Evolutionary conservation across 1,140 invertebrate species (phyloP), one percentile per base, ranked within the genome.

Genomic region (Asobara japonica): DNA sequence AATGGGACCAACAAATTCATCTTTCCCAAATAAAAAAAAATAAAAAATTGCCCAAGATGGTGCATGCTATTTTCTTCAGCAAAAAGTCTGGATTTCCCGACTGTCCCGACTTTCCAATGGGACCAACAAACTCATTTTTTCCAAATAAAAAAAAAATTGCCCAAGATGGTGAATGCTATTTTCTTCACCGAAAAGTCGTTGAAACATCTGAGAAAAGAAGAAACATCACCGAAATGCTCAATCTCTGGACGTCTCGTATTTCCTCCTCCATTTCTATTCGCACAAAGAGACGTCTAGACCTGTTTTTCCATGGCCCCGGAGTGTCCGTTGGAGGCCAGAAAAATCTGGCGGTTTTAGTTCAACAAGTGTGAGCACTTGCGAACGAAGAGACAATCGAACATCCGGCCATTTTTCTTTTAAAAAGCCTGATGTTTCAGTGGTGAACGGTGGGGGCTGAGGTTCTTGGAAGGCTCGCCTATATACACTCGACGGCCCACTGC

Each of bases 261-360:
- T 56, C 51, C 51, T 56, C 51, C 51, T 25, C 11, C 20, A 56
- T 3, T 25, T 56, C 22, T 45, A 45, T 56, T 56, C 51, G 51
- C 51, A 56, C 51, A 56, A 56, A 56, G 51, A 56, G 25, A 56
- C 51, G 51, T 56, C 51, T 56, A 56, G 51, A 56, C 51, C 3
- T 56, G 2, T 56, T 56, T 13, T 20, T 51, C 51, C 13, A 6
- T 22, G 3, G 22, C 2, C 13, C 20, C 25, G 51, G 51, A 27
- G 41, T 6, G n/a, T 45, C 41, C 41, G 41, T 45, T 45, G n/a
- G 41, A 45, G n/a, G n/a, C n/a, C n/a, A n/a, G 41, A 45, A 16
- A 45, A 45, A n/a, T 2, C 18, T 13, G 7, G n/a, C 41, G 41
- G 41, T 45, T 45, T 45, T 3, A 16, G 41, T 45, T 16, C 16